These are phyloP conservation scores for Apocrypta bakeri DNA, from an alignment of 1,140 invertebrate species.

Conservation along the genomic window DNA sequence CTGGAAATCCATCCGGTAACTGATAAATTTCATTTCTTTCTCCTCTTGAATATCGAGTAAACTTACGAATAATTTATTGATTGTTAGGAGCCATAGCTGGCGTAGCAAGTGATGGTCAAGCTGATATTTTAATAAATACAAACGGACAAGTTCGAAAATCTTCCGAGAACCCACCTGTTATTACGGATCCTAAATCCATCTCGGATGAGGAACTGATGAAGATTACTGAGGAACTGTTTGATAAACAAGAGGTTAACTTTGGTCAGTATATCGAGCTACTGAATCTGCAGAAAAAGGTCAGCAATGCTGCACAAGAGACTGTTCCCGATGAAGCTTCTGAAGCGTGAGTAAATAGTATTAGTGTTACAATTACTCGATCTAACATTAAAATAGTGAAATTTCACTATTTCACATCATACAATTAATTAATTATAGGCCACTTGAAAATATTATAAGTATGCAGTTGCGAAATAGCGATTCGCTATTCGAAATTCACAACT, in stretches of 20 bases:
- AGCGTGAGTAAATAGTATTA: too few species aligned
- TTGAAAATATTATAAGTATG: too few species aligned
- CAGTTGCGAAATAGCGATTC: too few species aligned
- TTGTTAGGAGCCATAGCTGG: background rate
- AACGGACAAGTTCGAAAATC: background rate
- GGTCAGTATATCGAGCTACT: slow-evolving; percentile 60
- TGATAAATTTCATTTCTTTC: too few species aligned
- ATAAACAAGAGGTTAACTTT: slow-evolving; percentile 63
- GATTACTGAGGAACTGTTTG: slow-evolving; percentile 68
- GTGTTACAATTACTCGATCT: too few species aligned
- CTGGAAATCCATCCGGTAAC: background rate
- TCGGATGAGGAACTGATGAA: slow-evolving; percentile 63
- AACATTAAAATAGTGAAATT: too few species aligned
- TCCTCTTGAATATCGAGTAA: too few species aligned
- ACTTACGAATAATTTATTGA: background rate
- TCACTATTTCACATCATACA: too few species aligned
- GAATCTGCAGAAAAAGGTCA: slow-evolving; percentile 65
- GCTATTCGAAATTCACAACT: too few species aligned
- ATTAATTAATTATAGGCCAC: too few species aligned
- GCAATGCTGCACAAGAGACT: slow-evolving; percentile 53
- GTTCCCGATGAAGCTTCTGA: slow-evolving; percentile 64
- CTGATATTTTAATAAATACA: background rate
- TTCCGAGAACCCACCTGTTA: background rate
- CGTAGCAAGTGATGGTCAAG: background rate
- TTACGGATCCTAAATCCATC: slow-evolving; percentile 53